These are phyloP conservation scores for Rhingia rostrata DNA, from an alignment of 2,888 invertebrate species.

Conservation along the genomic window DNA sequence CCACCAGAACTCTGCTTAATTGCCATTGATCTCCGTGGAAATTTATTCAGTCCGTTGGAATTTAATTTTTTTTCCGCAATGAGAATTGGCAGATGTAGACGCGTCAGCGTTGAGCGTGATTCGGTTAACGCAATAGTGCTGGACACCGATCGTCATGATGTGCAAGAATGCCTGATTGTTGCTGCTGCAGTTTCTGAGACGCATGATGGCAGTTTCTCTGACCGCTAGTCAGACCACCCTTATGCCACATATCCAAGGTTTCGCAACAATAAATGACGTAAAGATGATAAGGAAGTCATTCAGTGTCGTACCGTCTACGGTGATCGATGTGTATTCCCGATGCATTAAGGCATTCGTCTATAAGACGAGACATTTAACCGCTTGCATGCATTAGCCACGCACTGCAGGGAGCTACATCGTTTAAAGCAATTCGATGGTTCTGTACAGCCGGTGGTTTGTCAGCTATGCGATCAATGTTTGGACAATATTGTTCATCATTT, in stretches of 20 bases:
- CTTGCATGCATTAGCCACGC: slow-evolving; percentile 80
- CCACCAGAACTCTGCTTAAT: slow-evolving; percentile 77
- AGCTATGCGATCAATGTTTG: slow-evolving; percentile 79
- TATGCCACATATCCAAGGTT: slow-evolving; percentile 94
- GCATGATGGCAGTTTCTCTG: slow-evolving; percentile 83
- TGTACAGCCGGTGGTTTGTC: slow-evolving; percentile 76
- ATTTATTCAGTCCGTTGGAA: slow-evolving; percentile 92
- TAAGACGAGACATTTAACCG: slow-evolving; percentile 79
- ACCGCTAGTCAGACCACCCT: slow-evolving; percentile 91
- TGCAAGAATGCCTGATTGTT: slow-evolving; percentile 83
- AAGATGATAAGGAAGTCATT: slow-evolving; percentile 80
- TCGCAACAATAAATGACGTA: slow-evolving; percentile 90
- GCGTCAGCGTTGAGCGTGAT: slow-evolving; percentile 87
- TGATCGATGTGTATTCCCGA: slow-evolving; percentile 82
- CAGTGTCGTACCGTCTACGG: slow-evolving; percentile 80
- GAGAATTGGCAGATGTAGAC: slow-evolving; percentile 85
- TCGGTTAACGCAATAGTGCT: slow-evolving; percentile 94
- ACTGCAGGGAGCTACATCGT: slow-evolving; percentile 83
- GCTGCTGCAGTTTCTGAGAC: slow-evolving; percentile 87
- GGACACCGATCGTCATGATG: slow-evolving; percentile 90
- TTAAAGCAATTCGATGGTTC: slow-evolving; percentile 81
- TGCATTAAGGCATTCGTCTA: slow-evolving; percentile 84
- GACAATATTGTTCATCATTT: slow-evolving; percentile 83
- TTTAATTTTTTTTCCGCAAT: slow-evolving; percentile 87
- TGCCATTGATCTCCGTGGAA: slow-evolving; percentile 87